These are phyloP conservation scores for Falco concolor DNA, from an alignment of 2,797 vertebrate species.

Conservation along the genomic window DNA sequence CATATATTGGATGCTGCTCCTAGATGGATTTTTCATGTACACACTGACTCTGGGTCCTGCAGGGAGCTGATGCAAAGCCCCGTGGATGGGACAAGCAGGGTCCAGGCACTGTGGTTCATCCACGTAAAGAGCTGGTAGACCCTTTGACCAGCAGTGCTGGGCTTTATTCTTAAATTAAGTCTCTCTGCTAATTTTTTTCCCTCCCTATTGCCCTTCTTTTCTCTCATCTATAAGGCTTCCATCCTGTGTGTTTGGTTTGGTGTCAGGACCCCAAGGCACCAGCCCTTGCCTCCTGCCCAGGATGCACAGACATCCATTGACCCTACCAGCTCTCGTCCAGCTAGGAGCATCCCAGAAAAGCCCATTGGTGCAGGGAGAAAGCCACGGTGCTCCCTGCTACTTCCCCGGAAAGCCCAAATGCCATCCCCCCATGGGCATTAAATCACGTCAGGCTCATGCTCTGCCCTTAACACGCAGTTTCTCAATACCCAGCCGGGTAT, in stretches of 20 bases:
- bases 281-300: fast-evolving
- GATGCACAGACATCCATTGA: background rate
- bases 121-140: background rate
- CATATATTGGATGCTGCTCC: background rate
- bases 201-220: background rate
- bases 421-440: background rate
- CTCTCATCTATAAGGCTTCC: background rate
- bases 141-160: background rate
- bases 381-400: background rate
- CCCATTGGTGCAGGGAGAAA: background rate
- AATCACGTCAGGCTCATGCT: background rate
- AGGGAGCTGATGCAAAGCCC: background rate
- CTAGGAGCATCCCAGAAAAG: background rate
- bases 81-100: background rate
- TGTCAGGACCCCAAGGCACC: background rate
- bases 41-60: background rate
- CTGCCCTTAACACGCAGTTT: background rate
- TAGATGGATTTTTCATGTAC: background rate
- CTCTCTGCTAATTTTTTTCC: background rate
- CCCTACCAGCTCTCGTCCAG: background rate
- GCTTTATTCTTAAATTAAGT: background rate
- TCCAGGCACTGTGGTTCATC: background rate
- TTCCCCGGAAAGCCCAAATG: background rate
- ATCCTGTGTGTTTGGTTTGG: background rate
- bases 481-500: background rate